Evolutionary conservation across 1,140 invertebrate species (phyloP).

Genomic region (Centruroides sculpturatus): DNA sequence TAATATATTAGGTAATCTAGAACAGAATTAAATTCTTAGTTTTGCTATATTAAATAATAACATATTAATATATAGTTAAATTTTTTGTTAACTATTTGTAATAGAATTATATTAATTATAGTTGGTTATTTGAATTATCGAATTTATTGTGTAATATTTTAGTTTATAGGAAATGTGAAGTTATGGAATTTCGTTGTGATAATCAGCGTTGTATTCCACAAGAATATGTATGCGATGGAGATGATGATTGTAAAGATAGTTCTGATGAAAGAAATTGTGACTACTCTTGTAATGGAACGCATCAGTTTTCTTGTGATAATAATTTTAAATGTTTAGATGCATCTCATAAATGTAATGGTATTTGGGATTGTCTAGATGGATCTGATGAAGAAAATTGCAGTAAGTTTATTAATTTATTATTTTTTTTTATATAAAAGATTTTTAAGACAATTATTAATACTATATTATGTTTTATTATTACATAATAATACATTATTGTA

Average conservation of each 20-base stretch:
- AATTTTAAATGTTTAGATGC: slow-evolving; percentile 23
- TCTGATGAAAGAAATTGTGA: slow-evolving; percentile 75
- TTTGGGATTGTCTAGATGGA: slow-evolving; percentile 44
- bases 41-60: too few species aligned
- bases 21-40: too few species aligned
- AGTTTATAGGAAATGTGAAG: slow-evolving; percentile 25
- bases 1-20: too few species aligned
- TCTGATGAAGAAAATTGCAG: slow-evolving; percentile 41
- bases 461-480: too few species aligned
- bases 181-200: slow-evolving; percentile 58
- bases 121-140: background rate
- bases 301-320: slow-evolving; percentile 22
- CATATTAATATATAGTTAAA: too few species aligned
- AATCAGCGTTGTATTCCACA: slow-evolving; percentile 84
- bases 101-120: background rate
- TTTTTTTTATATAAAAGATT: too few species aligned
- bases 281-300: slow-evolving; percentile 35
- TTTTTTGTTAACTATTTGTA: too few species aligned
- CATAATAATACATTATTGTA: too few species aligned
- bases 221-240: slow-evolving; percentile 88
- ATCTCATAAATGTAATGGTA: slow-evolving; percentile 37
- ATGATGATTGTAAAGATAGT: slow-evolving; percentile 87
- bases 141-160: slow-evolving; percentile 8
- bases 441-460: too few species aligned
- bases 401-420: background rate